phyloP scores from a whole-genome alignment of 2,888 invertebrate genomes.

The Dasysyrphus albostriatus region DNA sequence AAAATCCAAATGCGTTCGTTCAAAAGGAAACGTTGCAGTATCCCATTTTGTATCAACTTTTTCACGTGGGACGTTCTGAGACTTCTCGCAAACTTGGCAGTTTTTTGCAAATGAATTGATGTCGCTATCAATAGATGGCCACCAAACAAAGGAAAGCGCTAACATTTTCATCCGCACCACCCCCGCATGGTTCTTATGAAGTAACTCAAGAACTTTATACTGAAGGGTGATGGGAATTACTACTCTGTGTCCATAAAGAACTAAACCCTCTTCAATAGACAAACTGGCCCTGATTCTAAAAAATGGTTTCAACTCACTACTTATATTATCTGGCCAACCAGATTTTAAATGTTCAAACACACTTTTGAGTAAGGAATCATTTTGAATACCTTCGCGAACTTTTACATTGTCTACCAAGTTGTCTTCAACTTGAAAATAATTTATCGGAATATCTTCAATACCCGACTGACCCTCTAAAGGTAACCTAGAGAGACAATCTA shows the following conservation, averaged over 20 bases:
- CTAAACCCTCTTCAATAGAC: slow-evolving; percentile 19
- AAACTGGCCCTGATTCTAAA: slow-evolving; percentile 18
- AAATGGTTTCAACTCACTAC: slow-evolving; percentile 3
- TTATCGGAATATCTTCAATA: not conserved
- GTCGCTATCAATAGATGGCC: not conserved
- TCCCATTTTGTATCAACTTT: not conserved
- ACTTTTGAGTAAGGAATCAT: not conserved
- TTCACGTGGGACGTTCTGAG: not conserved
- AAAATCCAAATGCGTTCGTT: not conserved
- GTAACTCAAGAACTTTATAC: not conserved
- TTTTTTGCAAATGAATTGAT: not conserved
- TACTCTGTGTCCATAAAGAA: slow-evolving; percentile 31
- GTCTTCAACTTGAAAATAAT: not conserved
- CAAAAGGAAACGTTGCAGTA: not conserved
- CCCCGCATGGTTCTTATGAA: slow-evolving; percentile 33
- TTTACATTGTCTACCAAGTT: not conserved
- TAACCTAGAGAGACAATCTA: not conserved
- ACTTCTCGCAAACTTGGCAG: not conserved
- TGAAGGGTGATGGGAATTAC: slow-evolving; percentile 8
- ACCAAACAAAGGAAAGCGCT: not conserved
- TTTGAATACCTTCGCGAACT: not conserved
- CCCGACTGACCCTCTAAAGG: not conserved
- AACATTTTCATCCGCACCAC: not conserved
- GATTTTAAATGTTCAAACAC: not conserved
- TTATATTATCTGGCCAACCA: slow-evolving; percentile 9